Evolutionary conservation across 2,113 vertebrate genomes (phyloP).

Genomic region (Brienomyrus brachyistius): DNA sequence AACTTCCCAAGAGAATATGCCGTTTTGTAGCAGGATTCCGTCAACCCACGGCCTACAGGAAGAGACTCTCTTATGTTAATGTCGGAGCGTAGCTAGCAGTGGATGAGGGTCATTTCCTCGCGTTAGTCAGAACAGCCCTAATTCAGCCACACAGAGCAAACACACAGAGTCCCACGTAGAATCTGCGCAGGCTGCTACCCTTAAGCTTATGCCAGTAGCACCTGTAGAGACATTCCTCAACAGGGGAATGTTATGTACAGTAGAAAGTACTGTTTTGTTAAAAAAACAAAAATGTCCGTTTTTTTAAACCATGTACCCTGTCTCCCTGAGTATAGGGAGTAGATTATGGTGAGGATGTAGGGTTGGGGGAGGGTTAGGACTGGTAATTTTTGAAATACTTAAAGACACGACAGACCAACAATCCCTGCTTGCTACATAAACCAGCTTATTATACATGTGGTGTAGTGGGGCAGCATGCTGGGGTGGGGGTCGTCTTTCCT

Average conservation of each 20-base stretch:
- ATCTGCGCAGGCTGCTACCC: not conserved
- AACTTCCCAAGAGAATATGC: not conserved
- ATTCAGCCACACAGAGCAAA: not conserved
- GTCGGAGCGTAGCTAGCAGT: not conserved
- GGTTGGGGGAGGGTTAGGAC: not conserved
- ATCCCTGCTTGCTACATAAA: not conserved
- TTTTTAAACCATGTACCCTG: conserved; percentile 4
- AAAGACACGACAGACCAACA: not conserved
- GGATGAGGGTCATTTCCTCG: not conserved
- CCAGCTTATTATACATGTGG: not conserved
- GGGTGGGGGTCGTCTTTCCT: not conserved
- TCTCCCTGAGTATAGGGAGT: conserved; percentile 16
- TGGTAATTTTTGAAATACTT: conserved; percentile 5
- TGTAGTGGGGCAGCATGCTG: not conserved
- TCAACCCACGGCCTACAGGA: not conserved
- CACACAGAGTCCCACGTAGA: not conserved
- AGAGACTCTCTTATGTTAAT: not conserved
- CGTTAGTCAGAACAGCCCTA: not conserved
- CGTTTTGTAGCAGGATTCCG: not conserved
- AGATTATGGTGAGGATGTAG: not conserved
- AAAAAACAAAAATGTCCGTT: not conserved
- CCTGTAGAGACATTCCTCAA: not conserved
- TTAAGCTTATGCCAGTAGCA: not conserved
- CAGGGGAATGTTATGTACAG: not conserved
- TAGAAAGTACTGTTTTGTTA: conserved; percentile 7